Percentiles rank a stretch among this genome's conserved stretches.
Conservation (phyloP, 1,140 invertebrate genomes). For the Drosophila pallidifrons region DNA sequence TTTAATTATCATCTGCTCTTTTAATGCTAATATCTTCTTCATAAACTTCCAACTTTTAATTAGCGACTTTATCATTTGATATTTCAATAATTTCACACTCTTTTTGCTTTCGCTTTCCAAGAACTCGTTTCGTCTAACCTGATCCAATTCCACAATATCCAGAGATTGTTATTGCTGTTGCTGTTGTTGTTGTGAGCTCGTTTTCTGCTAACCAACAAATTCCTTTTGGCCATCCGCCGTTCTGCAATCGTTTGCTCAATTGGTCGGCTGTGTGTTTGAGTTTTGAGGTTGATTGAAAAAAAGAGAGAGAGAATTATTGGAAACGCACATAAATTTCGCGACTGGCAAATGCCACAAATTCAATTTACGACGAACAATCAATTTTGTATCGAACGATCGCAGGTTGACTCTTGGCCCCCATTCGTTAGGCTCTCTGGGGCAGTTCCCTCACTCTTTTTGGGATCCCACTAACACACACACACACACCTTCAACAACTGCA, state of each 20-base stretch:
- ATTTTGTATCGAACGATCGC: constrained; percentile 69
- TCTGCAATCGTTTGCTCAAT: neutral
- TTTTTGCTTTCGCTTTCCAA: neutral
- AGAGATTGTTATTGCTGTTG: neutral
- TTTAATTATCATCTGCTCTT: no score
- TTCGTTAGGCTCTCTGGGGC: constrained; percentile 51
- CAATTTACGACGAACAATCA: constrained; percentile 70
- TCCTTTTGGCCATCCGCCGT: constrained; percentile 12
- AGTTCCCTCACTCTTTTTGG: constrained; percentile 9
- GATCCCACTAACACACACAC: constrained; percentile 37
- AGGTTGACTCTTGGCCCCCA: constrained; percentile 75
- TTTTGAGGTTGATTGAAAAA: constrained; percentile 48
- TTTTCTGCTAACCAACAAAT: constrained; percentile 9
- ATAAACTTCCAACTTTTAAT: neutral
- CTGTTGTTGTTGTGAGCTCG: neutral
- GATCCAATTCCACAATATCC: constrained; percentile 2
- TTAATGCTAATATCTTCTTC: neutral
- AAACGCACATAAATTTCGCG: constrained; percentile 47
- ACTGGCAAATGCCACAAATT: constrained; percentile 56
- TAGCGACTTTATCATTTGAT: neutral
- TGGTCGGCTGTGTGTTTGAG: neutral
- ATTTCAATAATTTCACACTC: constrained; percentile 11
- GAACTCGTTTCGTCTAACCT: constrained; percentile 3
- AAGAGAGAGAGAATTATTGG: constrained; percentile 5
- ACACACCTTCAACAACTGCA: constrained; percentile 8